phyloP scores from a whole-genome alignment of 1,140 invertebrate genomes.

The Caerostris extrusa region DNA sequence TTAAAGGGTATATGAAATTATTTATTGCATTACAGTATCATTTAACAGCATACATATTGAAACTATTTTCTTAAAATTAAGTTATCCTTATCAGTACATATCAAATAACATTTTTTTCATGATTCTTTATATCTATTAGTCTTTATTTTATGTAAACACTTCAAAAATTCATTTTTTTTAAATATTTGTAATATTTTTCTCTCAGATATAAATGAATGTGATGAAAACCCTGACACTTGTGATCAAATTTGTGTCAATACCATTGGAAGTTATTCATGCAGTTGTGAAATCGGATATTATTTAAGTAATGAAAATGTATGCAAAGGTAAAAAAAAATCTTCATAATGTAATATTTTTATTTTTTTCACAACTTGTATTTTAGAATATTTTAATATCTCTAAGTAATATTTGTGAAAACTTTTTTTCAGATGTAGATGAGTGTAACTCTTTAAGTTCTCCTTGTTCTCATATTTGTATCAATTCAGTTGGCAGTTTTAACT shows the following conservation, averaged over 20 bases:
- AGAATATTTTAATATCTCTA: neutral
- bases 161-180: neutral
- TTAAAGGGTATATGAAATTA: too few species aligned
- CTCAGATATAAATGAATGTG: conserved; percentile 87
- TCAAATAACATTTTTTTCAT: too few species aligned
- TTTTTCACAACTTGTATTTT: neutral
- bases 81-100: too few species aligned
- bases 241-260: conserved; percentile 92
- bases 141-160: too few species aligned
- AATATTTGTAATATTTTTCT: conserved; percentile 2
- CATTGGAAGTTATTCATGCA: conserved; percentile 91
- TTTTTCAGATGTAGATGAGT: conserved; percentile 77
- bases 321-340: conserved; percentile 62
- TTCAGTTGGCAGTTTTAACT: conserved; percentile 61
- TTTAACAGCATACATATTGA: too few species aligned
- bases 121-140: too few species aligned
- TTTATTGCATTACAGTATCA: too few species aligned
- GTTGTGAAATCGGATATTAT: conserved; percentile 88
- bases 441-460: conserved; percentile 24
- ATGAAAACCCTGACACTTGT: conserved; percentile 81
- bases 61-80: too few species aligned
- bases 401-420: neutral
- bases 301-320: conserved; percentile 73
- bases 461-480: conserved; percentile 71
- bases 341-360: neutral